A percentile compares a stretch with the other conserved stretches of the same genome.
Conservation (phyloP, 2,113 vertebrate genomes). For the Epinephelus lanceolatus region DNA sequence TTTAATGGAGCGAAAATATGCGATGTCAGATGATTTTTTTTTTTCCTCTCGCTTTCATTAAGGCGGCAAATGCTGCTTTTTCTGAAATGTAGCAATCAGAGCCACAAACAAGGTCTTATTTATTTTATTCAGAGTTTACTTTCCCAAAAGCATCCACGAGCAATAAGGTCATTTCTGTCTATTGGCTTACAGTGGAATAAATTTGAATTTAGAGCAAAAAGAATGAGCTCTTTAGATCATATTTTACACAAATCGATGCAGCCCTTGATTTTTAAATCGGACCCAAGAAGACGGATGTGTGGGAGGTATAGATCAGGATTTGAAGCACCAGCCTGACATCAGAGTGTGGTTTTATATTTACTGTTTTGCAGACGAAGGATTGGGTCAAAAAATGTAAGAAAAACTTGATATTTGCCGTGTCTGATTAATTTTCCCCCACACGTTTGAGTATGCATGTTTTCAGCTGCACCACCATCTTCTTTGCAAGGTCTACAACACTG, state of each 20-base stretch:
- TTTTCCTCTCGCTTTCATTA: conserved; percentile 46
- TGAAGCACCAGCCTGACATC: conserved; percentile 23
- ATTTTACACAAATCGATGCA: conserved; percentile 67
- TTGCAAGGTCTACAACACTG: conserved; percentile 48
- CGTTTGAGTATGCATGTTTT: conserved; percentile 17
- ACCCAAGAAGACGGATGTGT: conserved; percentile 43
- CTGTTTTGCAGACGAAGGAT: conserved; percentile 3
- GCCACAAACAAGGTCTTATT: conserved; percentile 73
- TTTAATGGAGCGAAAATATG: conserved; percentile 75
- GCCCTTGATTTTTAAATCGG: conserved; percentile 67
- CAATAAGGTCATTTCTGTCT: conserved; percentile 65
- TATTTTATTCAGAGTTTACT: conserved; percentile 70
- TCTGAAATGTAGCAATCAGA: conserved; percentile 66
- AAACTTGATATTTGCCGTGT: not conserved
- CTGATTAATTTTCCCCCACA: conserved; percentile 8
- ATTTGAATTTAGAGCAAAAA: conserved; percentile 65
- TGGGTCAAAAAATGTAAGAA: conserved; percentile 12
- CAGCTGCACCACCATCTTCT: conserved; percentile 31
- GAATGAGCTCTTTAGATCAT: conserved; percentile 63
- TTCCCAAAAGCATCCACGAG: conserved; percentile 50
- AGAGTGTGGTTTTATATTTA: conserved; percentile 14
- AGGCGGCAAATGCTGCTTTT: conserved; percentile 55
- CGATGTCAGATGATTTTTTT: conserved; percentile 54
- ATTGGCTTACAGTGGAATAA: conserved; percentile 61
- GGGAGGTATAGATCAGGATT: conserved; percentile 29